phyloP scores from a whole-genome alignment of 2,113 vertebrate genomes.

The Melierax canorus region DNA sequence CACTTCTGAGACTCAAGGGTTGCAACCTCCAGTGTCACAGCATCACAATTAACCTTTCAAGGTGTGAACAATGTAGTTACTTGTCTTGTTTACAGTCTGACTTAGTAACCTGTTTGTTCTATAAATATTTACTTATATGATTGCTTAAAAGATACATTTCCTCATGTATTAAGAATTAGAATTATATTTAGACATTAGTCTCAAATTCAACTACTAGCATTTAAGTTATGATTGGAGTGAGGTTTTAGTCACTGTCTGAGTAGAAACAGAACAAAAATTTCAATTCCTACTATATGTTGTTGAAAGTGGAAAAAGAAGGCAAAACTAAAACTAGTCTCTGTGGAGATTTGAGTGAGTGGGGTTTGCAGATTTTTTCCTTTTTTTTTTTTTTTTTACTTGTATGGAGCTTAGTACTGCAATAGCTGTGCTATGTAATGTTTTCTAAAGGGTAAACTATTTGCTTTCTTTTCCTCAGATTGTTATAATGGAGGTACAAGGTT shows the following conservation, averaged over 20 bases:
- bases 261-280: background rate
- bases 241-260: background rate
- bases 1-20: background rate
- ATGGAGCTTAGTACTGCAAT: background rate
- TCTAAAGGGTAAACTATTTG: background rate
- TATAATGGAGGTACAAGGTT: constrained; percentile 93
- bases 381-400: background rate
- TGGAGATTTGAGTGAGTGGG: background rate
- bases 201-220: background rate
- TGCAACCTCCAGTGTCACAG: background rate
- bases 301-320: background rate
- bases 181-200: background rate
- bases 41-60: background rate
- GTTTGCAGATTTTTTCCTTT: background rate
- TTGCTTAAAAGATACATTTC: background rate
- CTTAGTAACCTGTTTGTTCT: background rate
- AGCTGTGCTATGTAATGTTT: background rate
- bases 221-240: background rate
- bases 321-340: background rate
- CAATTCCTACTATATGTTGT: background rate
- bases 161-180: background rate
- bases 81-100: background rate
- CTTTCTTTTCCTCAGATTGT: constrained; percentile 81
- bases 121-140: background rate
- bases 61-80: background rate